These are phyloP conservation scores for Leptinotarsa juncta DNA, from an alignment of 2,888 invertebrate species.

Conservation along the genomic window DNA sequence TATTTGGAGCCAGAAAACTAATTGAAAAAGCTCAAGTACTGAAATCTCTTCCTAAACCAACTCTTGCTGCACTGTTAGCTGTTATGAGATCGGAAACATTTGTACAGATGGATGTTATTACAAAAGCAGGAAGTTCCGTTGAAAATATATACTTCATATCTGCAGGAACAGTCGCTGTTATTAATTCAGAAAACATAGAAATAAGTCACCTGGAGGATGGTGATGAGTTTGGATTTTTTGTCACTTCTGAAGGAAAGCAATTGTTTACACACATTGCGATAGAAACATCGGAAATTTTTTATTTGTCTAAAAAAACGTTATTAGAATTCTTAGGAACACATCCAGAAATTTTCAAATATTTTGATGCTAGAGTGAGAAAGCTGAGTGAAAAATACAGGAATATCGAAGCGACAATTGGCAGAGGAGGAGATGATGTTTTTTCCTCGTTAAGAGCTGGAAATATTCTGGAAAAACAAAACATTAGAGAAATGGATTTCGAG, in stretches of 20 bases:
- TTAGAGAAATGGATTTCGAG: slow-evolving; percentile 15
- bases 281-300: slow-evolving; percentile 53
- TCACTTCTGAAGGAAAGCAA: not conserved
- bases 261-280: not conserved
- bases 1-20: slow-evolving; percentile 65
- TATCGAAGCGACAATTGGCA: not conserved
- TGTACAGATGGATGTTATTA: slow-evolving; percentile 61
- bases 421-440: not conserved
- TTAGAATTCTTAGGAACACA: not conserved
- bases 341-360: not conserved
- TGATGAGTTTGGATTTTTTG: slow-evolving; percentile 63
- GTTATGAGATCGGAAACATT: slow-evolving; percentile 35
- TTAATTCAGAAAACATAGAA: slow-evolving; percentile 66
- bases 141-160: slow-evolving; percentile 69
- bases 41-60: slow-evolving; percentile 61
- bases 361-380: not conserved
- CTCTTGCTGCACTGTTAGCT: slow-evolving; percentile 55
- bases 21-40: slow-evolving; percentile 67
- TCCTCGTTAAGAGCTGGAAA: not conserved
- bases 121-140: slow-evolving; percentile 61
- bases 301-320: not conserved
- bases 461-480: not conserved
- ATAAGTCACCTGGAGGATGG: slow-evolving; percentile 69
- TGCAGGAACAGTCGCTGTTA: slow-evolving; percentile 66
- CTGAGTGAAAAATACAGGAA: not conserved